Conservation (phyloP, 30 jellyfish, hydroid and myxozoan species). For the Cassiopea andromeda region DNA sequence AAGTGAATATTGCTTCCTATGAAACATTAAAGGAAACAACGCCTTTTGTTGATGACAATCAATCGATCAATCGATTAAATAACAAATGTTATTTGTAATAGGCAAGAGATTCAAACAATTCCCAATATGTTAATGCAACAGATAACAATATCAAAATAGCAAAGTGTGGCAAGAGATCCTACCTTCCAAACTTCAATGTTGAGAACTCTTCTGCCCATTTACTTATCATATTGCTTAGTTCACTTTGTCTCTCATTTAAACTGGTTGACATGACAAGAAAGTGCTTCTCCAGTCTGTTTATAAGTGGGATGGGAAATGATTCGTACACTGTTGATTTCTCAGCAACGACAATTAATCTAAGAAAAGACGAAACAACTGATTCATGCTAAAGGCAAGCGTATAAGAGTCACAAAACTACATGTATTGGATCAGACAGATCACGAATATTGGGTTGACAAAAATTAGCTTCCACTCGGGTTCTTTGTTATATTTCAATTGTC, state of each 20-base stretch:
- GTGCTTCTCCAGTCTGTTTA: conserved; percentile 88
- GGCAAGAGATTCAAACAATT: too few relatives aligned
- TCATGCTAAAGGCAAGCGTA: not conserved
- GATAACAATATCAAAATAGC: too few relatives aligned
- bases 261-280: conserved; percentile 68
- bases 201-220: conserved; percentile 72
- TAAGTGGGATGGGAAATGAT: conserved; percentile 83
- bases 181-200: conserved; percentile 30
- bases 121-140: too few relatives aligned
- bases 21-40: too few relatives aligned
- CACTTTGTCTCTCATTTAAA: conserved; percentile 21
- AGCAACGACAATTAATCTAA: conserved; percentile 81
- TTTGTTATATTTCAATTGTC: too few relatives aligned
- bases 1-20: conserved; percentile 48
- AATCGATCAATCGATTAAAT: too few relatives aligned
- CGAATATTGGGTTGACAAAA: too few relatives aligned
- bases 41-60: too few relatives aligned
- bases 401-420: not conserved
- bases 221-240: conserved; percentile 20
- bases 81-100: too few relatives aligned
- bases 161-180: not conserved
- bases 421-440: too few relatives aligned
- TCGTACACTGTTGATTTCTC: conserved; percentile 77
- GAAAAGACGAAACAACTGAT: not conserved
- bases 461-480: not conserved